Evolutionary conservation across 2,888 invertebrate genomes (phyloP).

Genomic region (Adelognathus sp.): DNA sequence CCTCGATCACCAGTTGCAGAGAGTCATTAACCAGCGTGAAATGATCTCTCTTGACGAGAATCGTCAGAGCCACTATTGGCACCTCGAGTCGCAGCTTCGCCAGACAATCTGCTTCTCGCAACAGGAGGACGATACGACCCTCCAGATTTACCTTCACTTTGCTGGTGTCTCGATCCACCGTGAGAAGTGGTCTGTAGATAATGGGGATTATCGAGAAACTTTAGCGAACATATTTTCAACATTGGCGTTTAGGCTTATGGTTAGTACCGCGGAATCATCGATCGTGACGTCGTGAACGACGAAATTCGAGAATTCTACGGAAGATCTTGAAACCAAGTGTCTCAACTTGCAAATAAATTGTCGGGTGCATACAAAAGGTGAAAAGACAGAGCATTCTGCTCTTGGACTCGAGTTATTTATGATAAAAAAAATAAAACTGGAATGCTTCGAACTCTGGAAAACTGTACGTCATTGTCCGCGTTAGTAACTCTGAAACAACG

Average conservation of each 20-base stretch:
- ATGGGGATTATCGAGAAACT: too few relatives aligned
- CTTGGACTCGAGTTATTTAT: too few relatives aligned
- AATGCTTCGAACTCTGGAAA: slow-evolving; percentile 34
- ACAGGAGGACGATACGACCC: slow-evolving; percentile 88
- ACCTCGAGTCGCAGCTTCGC: slow-evolving; percentile 91
- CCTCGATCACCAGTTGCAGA: slow-evolving; percentile 89
- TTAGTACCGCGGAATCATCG: too few relatives aligned
- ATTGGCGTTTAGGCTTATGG: too few relatives aligned
- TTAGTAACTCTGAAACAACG: slow-evolving; percentile 59
- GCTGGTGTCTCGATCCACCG: slow-evolving; percentile 85
- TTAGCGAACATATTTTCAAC: too few relatives aligned
- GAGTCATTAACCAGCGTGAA: slow-evolving; percentile 90
- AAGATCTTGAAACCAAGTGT: too few relatives aligned
- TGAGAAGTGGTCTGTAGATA: slow-evolving; percentile 85
- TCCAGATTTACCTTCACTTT: slow-evolving; percentile 90
- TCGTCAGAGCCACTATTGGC: slow-evolving; percentile 90
- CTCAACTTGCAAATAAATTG: too few relatives aligned
- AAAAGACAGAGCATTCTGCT: too few relatives aligned
- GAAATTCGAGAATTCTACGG: too few relatives aligned
- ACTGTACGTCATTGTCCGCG: background rate
- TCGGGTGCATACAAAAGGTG: too few relatives aligned
- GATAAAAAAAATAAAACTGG: slow-evolving; percentile 14
- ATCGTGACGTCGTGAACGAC: too few relatives aligned
- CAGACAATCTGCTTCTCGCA: slow-evolving; percentile 93
- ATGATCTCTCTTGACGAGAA: slow-evolving; percentile 89